Evolutionary conservation across 1,140 invertebrate species (phyloP), one percentile per base, ranked within the genome.

Genomic region (Pectinophora gossypiella): DNA sequence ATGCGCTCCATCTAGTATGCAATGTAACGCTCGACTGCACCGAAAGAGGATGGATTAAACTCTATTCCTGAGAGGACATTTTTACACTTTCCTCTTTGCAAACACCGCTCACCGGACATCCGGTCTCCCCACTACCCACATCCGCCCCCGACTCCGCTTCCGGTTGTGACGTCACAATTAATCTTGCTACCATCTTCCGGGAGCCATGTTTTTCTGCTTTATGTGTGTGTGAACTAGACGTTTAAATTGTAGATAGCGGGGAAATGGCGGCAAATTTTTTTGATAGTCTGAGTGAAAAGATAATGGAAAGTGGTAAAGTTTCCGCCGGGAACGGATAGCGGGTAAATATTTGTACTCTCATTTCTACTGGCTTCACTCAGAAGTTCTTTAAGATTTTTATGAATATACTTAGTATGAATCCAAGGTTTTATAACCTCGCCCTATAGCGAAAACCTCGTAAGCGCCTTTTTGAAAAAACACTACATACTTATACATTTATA

Each of bases 1-100:
- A n/a, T n/a, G n/a, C n/a, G n/a, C n/a, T n/a, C n/a, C n/a, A n/a
- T n/a, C n/a, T n/a, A n/a, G n/a, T n/a, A n/a, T n/a, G n/a, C n/a
- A 59, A 59, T 63, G n/a, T n/a, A n/a, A n/a, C n/a, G n/a, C n/a
- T n/a, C 27, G 9, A 32, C n/a, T 32, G 2, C 27, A 32, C 27
- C 27, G 9, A 32, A n/a, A n/a, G 27, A 9, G 27, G n/a, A 32
- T n/a, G n/a, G n/a, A 32, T 32, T 32, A 32, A 32, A 32, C 27
- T 2, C 27, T 32, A 32, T 1, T 32, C 2, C 27, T 12, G 27
- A 32, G 27, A 32, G 27, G 27, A 32, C 27, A 32, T 32, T 32
- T 32, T 32, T 32, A 32, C 27, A 32, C 27, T 32, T 32, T 32
- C 27, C 27, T 32, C 6, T 32, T 32, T 32, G 9, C 27, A n/a